Evolutionary conservation across 2,888 invertebrate genomes (phyloP).

Genomic region (Melanostoma scalare): DNA sequence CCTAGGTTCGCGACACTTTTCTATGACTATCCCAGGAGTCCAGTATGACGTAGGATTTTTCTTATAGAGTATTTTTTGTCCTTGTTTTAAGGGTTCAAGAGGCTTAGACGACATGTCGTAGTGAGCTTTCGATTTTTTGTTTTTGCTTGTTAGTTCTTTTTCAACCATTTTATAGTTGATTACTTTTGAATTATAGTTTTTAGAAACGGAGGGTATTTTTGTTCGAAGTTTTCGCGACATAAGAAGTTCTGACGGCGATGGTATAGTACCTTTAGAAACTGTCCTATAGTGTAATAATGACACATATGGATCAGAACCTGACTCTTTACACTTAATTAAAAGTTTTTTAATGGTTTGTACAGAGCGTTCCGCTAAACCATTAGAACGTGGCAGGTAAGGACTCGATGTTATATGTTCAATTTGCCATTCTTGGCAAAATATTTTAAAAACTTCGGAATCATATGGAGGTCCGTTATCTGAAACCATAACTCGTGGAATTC

Average conservation of each 20-base stretch:
- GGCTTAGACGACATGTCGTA: not conserved
- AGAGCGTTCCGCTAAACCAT: conserved; percentile 69
- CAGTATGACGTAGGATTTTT: no score
- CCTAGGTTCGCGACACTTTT: conserved; percentile 27
- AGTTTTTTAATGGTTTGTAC: conserved; percentile 61
- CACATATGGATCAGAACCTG: conserved; percentile 46
- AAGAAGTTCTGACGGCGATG: conserved; percentile 45
- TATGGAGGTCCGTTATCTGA: conserved; percentile 70
- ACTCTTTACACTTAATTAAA: conserved; percentile 41
- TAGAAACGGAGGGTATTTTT: conserved; percentile 24
- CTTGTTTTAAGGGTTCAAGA: no score
- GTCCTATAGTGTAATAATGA: conserved; percentile 46
- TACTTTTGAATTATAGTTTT: conserved; percentile 20
- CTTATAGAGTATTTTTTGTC: no score
- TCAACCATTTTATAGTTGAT: conserved; percentile 12
- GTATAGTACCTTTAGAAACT: conserved; percentile 36
- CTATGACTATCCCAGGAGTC: conserved; percentile 3
- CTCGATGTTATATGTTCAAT: conserved; percentile 62
- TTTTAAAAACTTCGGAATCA: conserved; percentile 55
- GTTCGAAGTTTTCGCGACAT: conserved; percentile 27
- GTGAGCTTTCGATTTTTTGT: conserved; percentile 2
- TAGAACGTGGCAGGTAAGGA: conserved; percentile 68
- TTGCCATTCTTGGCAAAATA: conserved; percentile 58
- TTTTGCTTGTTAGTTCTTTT: conserved; percentile 19
- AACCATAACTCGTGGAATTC: conserved; percentile 61